phyloP scores from a whole-genome alignment of 2,888 invertebrate species.

The Mythimna vitellina region DNA sequence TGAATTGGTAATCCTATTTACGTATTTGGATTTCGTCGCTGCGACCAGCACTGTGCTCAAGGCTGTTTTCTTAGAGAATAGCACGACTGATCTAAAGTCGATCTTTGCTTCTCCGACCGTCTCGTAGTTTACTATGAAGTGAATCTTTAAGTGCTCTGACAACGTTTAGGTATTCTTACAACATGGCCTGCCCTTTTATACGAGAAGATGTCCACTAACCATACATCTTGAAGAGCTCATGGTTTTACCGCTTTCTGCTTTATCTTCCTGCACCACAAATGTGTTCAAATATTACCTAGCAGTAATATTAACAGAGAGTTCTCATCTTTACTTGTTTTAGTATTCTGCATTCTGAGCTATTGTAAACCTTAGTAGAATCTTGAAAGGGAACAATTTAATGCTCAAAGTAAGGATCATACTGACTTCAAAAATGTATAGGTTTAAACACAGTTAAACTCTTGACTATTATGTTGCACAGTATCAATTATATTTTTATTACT shows the following conservation, averaged over 20 bases:
- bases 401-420: background rate
- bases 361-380: background rate
- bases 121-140: too few relatives aligned
- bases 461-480: background rate
- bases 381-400: background rate
- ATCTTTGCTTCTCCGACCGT: too few relatives aligned
- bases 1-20: too few relatives aligned
- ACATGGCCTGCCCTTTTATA: too few relatives aligned
- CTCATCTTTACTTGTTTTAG: background rate
- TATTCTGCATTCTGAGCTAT: background rate
- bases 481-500: constrained; percentile 18
- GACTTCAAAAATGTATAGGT: background rate
- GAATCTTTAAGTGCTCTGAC: too few relatives aligned
- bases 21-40: too few relatives aligned
- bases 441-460: background rate
- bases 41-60: too few relatives aligned
- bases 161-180: too few relatives aligned
- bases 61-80: too few relatives aligned
- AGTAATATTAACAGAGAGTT: background rate
- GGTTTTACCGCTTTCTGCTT: background rate
- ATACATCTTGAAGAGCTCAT: background rate
- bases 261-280: background rate
- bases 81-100: too few relatives aligned
- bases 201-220: background rate
- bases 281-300: background rate